Evolutionary conservation across 2,888 invertebrate species (phyloP), one percentile per base, ranked within the genome.

Genomic region (Cheilosia impressa): DNA sequence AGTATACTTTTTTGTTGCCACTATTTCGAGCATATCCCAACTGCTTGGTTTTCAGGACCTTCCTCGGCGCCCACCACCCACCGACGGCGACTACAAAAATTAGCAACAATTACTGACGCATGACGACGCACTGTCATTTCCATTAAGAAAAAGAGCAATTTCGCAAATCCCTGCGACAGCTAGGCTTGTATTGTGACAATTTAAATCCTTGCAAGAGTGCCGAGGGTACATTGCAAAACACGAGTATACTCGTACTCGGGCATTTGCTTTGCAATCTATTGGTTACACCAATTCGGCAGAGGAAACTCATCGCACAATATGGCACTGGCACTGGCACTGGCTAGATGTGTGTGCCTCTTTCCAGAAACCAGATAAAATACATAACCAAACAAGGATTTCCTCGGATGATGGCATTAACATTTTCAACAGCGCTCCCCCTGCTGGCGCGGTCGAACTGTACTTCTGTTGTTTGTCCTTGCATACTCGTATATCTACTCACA

Each of bases 391-490:
- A 60, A 62, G 80, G 75, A 68, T 80, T 80, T 75, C 53, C 55
- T 75, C 75, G 80, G 75, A 75, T 80, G 80, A 80, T 31, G 62
- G 75, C 66, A 68, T 73, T 73, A 79, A 73, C 66, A 60, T 73
- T 72, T 50, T 58, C 41, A 41, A 13, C 63, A 78, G 19, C 34
- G 19, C 47, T 13, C 24, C 13, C 13, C 31, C 4, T 9, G 45
- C n/a, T 24, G 24, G 2, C 5, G 13, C 19, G 57, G 31, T 55
- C 27, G 55, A 55, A 68, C 57, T 69, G 45, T 63, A 31, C 52
- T 73, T 43, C 53, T 63, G 73, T 55, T 73, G 31, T 63, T 73
- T 45, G 53, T 47, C 75, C 57, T 47, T 65, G 43, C 47, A 65
- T 24, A 65, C 57, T 47, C 57, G 43, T 24, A 65, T 65, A 38